Base-by-base conservation (phyloP, 2,797 vertebrate genomes). In the Tragelaphus eurycerus region DNA sequence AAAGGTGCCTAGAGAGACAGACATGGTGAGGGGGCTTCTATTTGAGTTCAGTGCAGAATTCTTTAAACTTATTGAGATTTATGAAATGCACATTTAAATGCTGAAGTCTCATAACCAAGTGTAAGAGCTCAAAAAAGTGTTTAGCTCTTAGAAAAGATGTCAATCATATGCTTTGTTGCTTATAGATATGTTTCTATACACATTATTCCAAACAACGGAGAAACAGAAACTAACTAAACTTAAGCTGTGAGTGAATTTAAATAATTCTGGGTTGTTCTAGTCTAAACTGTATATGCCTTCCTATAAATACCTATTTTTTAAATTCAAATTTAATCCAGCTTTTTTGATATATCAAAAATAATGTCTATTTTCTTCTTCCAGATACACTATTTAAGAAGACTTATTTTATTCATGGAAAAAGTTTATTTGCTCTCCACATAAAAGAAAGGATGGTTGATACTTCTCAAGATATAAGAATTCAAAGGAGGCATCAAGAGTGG, bases 61-160 rank as follows among this genome's bases (percentile, higher is more conserved):
- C 43, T 82, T 79, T 54, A 92, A 29, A 59, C 21, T 95, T 96
- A 82, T 31, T 78, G 74, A 93, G 17, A 86, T 96, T 84, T 95
- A 94, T 78, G n/a, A 95, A 93, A 97, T 94, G 81, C 52, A 90
- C 71, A 95, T 64, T 89, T 48, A 95, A 95, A 94, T 50, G 11
- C 1, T 85, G 34, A 92, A 86, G 95, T 96, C 83, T 94, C 31
- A 91, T 78, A 79, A 78, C 48, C 48, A 89, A 90, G 54, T 60
- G 0, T 84, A 67, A 92, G 57, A 92, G 29, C 50, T 95, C 50
- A 90, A n/a, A 64, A 82, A 95, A 60, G 14, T 89, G 91, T 55
- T 93, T 46, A 93, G 13, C 12, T 76, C 31, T 95, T 81, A 81
- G 17, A 89, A 67, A 95, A 90, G 31, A 78, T 82, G 46, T 64